Evolutionary conservation across 2,888 invertebrate species (phyloP), one percentile per base, ranked within the genome.

Genomic region (Drosophila pullipes): DNA sequence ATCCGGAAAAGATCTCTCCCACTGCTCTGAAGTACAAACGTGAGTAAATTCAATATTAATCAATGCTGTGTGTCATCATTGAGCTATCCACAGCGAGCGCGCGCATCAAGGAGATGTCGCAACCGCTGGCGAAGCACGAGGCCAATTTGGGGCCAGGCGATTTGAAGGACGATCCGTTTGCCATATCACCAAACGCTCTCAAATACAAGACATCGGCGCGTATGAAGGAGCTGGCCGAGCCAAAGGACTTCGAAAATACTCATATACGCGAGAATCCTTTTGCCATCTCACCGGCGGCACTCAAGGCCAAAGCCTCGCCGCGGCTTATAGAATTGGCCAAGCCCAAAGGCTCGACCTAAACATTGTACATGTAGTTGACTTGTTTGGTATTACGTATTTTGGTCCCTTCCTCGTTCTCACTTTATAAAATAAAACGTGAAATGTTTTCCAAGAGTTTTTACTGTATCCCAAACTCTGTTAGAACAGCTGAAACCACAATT

Each of bases 271-370:
- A 92, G 31, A 93, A 94, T 91, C 93, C 94, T 0, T 94, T 92
- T 70, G 90, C 91, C 9, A 94, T 95, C 22, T 94, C 94, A 1
- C 93, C 93, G 25, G 94, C 94, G 13, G 95, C 95, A 1, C 89
- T 95, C 18, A 94, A 91, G 22, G 94, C 94, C 44, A 93, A 93
- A 71, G 89, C 94, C 16, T 92, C 94, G 6, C 92, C 94, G n/a
- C 93, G 95, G 63, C 94, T 94, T 18, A 81, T 94, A 44, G 93
- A 94, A 81, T 81, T 95, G 67, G 94, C 95, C 10, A 93, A 94
- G 83, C 94, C 94, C 0, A 93, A 91, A 50, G 87, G 90, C 11
- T 76, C 77, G 10, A 18, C 47, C 18, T 69, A 58, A 30, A 37
- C 7, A 28, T 52, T 30, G 9, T 9, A 35, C 10, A 18, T n/a